Conservation (phyloP, 2,113 vertebrate species). For the Hyla sarda region DNA sequence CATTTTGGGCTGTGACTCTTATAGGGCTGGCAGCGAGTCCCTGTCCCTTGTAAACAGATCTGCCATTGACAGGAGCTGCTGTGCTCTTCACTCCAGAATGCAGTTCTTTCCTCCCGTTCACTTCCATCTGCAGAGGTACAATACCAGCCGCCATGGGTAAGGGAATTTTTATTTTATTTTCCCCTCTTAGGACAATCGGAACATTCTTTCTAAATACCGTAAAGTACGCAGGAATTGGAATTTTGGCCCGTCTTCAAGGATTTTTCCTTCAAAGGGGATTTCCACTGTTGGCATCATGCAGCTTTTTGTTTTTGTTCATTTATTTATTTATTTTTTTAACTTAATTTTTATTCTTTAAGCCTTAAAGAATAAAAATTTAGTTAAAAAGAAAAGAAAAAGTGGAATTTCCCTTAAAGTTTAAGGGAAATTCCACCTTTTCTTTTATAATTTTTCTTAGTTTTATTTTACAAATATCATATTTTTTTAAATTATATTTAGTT, state of each 20-base stretch:
- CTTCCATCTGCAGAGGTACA: constrained; percentile 24
- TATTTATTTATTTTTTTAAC: not conserved
- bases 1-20: not conserved
- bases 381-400: no score
- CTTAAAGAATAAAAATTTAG: no score
- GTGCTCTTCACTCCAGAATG: not conserved
- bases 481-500: no score
- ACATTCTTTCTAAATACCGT: not conserved
- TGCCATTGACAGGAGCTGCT: not conserved
- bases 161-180: not conserved
- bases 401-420: not conserved
- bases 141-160: constrained; percentile 16
- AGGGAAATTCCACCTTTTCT: not conserved
- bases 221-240: not conserved
- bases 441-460: not conserved
- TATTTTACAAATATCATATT: not conserved
- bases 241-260: not conserved
- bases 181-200: not conserved
- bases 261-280: constrained; percentile 2
- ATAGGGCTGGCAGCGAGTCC: constrained; percentile 1
- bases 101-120: constrained; percentile 38
- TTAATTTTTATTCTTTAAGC: no score
- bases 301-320: not conserved
- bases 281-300: not conserved
- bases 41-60: constrained; percentile 31